Evolutionary conservation across 2,797 vertebrate species (phyloP), one percentile per base, ranked within the genome.

Genomic region (Borostomias antarcticus): DNA sequence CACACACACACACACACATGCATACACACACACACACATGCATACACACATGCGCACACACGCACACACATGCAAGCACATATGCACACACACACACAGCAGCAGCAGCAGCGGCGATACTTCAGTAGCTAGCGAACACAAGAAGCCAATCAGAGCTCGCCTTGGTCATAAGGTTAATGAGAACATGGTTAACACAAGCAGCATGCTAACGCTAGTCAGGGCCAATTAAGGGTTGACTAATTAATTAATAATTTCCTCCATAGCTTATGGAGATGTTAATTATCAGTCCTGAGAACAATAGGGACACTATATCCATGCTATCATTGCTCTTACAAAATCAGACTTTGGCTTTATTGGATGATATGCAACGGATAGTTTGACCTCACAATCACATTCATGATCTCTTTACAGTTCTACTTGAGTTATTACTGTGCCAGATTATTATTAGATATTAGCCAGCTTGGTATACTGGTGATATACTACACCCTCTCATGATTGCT

Each of bases 191-290:
- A 80, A 77, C 60, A 85, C 70, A 74, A 75, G 66, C 71, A 58
- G 25, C 4, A 15, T 15, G 35, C 71, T 83, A 85, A 85, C 82
- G 75, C 70, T 58, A 86, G 88, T 86, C 78, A 86, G 75, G 73
- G 76, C 79, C 82, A 90, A 88, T 89, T 89, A 89, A 83, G 58
- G 76, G 72, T 78, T 81, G 85, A 86, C 82, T 89, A 88, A 89
- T 88, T 89, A 86, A 87, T 85, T 70, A 86, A 87, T 85, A 80
- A 85, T 85, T 88, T 90, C 87, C 87, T 86, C 70, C 79, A 85
- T 80, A 76, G 76, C 76, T 85, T 83, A 87, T 72, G 86, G 81
- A 88, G 86, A 85, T 86, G 82, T 85, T 86, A 82, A 87, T 89
- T 75, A 80, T 69, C 30, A 84, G 70, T 76, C 69, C 68, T 72